Evolutionary conservation across 1,140 invertebrate genomes (phyloP), one percentile per base, ranked within the genome.

Genomic region (Ditylenchus dipsaci): DNA sequence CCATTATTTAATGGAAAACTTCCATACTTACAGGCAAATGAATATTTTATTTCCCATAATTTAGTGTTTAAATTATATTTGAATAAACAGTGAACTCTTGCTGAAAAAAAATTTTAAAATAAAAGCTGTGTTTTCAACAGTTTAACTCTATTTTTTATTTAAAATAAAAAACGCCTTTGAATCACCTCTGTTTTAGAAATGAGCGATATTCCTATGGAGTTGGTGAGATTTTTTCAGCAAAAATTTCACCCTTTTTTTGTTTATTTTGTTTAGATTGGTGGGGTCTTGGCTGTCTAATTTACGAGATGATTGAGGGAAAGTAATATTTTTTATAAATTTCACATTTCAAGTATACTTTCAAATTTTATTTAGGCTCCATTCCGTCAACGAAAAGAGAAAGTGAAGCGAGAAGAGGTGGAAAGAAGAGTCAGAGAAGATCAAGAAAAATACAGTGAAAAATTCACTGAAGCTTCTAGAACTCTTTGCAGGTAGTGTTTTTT

Each of bases 301-400:
- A 93, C 84, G 95, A 99, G 86, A 98, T 99, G 95, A 95, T 99
- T 76, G 95, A 97, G 85, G 95, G 95, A 8, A 91, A 95, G 80
- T n/a, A n/a, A 86, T 87, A 78, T 3, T 21, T 7, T 8, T 3
- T 3, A 15, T 21, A 53, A 7, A 53, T 26, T 53, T 53, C 8
- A 7, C 3, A 53, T 53, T 21, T 19, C 15, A 15, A 53, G 3
- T 53, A 53, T 43, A 29, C 5, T 64, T 9, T 29, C 38, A 13
- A 26, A 63, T 42, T n/a, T 69, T n/a, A n/a, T n/a, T 69, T 53
- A 87, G 84, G 93, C 95, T 30, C 95, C 95, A 11, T 99, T 98
- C 86, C 87, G 89, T 71, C 88, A 88, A 60, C 83, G 89, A 27
- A 90, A 90, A 84, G 89, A 90, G 83, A 90, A 90, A 83, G 93